Evolutionary conservation across 2,888 invertebrate genomes (phyloP).

Genomic region (Bombylius discolor): DNA sequence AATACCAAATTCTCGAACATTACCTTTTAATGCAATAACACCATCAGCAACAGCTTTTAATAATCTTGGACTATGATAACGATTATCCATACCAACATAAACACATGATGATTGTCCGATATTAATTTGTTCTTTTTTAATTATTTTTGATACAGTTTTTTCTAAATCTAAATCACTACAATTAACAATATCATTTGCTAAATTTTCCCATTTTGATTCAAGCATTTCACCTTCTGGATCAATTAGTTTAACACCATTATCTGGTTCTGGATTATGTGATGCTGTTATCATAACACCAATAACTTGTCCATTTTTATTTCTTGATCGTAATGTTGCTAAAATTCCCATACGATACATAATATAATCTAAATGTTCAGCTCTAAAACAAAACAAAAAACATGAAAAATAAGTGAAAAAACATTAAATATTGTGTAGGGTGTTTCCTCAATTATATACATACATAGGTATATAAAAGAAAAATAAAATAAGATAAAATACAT

Average conservation of each 20-base stretch:
- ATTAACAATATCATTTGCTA: constrained; percentile 80
- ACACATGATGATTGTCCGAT: constrained; percentile 59
- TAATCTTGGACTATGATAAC: constrained; percentile 68
- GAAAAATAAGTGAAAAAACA: too few species aligned
- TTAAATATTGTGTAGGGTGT: too few species aligned
- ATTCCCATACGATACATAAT: constrained; percentile 92
- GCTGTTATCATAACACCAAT: constrained; percentile 99
- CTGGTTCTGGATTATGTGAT: constrained; percentile 92
- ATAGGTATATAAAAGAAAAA: too few species aligned
- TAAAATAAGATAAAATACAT: too few species aligned
- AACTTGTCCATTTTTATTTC: constrained; percentile 66
- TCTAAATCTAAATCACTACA: constrained; percentile 64
- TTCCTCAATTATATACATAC: too few species aligned
- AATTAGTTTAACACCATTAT: constrained; percentile 93
- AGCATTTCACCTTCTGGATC: constrained; percentile 97
- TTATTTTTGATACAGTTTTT: constrained; percentile 53
- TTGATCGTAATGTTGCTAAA: constrained; percentile 77
- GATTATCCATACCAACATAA: constrained; percentile 51
- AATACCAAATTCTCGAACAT: constrained; percentile 68
- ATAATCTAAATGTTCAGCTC: constrained; percentile 74
- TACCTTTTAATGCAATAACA: constrained; percentile 60
- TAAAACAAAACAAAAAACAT: constrained; percentile 32
- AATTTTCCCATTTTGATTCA: constrained; percentile 78
- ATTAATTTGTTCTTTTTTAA: constrained; percentile 58
- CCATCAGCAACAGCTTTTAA: constrained; percentile 72